These are phyloP conservation scores for Eulithis prunata DNA, from an alignment of 2,888 invertebrate species.

Conservation along the genomic window DNA sequence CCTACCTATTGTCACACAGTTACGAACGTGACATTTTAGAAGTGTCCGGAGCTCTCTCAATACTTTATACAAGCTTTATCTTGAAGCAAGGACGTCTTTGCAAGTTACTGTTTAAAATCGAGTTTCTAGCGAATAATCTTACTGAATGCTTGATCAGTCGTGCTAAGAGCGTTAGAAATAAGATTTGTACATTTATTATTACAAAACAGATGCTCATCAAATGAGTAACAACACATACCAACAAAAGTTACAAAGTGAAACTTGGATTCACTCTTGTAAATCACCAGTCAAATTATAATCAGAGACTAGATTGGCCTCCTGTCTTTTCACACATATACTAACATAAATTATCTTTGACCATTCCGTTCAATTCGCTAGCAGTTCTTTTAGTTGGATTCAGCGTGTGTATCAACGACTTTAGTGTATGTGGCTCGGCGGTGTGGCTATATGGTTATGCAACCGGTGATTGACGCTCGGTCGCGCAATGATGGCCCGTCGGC, in stretches of 20 bases:
- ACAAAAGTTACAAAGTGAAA: no score
- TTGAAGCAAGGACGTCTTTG: neutral
- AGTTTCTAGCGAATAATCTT: neutral
- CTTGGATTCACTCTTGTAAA: no score
- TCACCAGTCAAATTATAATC: no score
- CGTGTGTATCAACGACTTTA: slow-evolving; percentile 7
- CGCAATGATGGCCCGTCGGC: slow-evolving; percentile 68
- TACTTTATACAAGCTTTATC: neutral
- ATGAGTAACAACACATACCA: no score
- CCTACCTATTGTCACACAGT: slow-evolving; percentile 53
- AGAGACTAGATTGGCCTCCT: neutral
- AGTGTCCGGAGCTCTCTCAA: slow-evolving; percentile 61
- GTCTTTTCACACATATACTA: neutral
- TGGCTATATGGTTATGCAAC: slow-evolving; percentile 59
- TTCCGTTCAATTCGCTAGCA: no score
- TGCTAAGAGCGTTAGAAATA: neutral
- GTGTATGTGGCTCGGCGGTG: slow-evolving; percentile 4
- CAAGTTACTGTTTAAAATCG: neutral
- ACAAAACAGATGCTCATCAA: no score
- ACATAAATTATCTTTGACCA: no score
- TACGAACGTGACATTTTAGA: slow-evolving; percentile 63
- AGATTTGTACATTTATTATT: neutral
- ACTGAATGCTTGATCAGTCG: neutral
- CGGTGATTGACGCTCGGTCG: slow-evolving; percentile 71
- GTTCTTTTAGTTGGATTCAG: neutral